Evolutionary conservation across 2,113 vertebrate genomes (phyloP).

Genomic region (Pseudonaja textilis): DNA sequence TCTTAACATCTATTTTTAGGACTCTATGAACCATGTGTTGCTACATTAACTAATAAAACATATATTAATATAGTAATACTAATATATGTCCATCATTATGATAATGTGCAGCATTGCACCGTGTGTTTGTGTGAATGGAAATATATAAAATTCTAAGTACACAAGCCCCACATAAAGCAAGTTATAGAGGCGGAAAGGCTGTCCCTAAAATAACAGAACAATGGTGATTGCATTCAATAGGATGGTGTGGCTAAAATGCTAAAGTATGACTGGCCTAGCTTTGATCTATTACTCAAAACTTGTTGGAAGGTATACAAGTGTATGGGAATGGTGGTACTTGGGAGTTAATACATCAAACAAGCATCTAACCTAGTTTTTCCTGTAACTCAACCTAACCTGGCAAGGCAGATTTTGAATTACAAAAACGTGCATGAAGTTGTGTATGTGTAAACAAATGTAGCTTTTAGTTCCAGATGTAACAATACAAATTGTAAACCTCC

Average conservation of each 20-base stretch:
- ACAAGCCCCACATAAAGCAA: background rate
- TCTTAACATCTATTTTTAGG: background rate
- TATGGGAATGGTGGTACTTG: background rate
- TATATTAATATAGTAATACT: background rate
- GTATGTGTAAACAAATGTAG: background rate
- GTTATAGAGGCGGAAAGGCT: background rate
- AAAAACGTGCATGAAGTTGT: background rate
- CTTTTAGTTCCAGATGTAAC: background rate
- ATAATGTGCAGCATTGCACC: background rate
- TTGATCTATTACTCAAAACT: background rate
- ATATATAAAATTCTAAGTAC: background rate
- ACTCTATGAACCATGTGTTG: background rate
- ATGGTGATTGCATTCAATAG: background rate
- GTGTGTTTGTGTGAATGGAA: background rate
- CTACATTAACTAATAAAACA: background rate
- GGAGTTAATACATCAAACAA: background rate
- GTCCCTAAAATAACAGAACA: background rate
- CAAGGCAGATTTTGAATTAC: background rate
- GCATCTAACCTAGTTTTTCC: background rate
- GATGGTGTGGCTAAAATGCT: background rate
- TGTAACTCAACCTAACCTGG: background rate
- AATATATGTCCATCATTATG: background rate
- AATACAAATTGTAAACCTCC: background rate
- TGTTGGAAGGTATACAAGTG: background rate
- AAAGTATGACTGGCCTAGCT: background rate